Base-by-base conservation (phyloP, 2,888 invertebrate genomes). In the Parochlus steinenii region DNA sequence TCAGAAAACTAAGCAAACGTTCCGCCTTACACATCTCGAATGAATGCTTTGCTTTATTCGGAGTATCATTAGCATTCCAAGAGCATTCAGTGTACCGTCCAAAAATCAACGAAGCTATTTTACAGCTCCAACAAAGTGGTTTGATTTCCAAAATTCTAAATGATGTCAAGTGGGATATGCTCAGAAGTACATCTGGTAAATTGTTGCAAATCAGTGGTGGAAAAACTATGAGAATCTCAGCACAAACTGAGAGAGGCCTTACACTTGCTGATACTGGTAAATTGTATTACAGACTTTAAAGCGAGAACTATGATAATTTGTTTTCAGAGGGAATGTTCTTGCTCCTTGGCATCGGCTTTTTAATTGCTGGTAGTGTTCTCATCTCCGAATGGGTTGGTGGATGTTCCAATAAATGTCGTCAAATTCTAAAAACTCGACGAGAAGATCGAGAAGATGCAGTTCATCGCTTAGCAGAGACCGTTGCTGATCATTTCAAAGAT, bases 291-390 rank as follows among this genome's bases (percentile, higher is more conserved):
- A n/a, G n/a, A n/a, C n/a, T n/a, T n/a, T n/a, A n/a, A n/a, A n/a
- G n/a, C n/a, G n/a, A n/a, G n/a, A n/a, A n/a, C n/a, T n/a, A n/a
- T n/a, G n/a, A n/a, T n/a, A n/a, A n/a, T n/a, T n/a, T n/a, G n/a
- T n/a, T n/a, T n/a, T n/a, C n/a, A n/a, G 79, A 80, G 56, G 83
- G 83, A 7, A 82, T 81, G 77, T 82, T 81, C 48, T 54, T 82
- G 3, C 61, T 83, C 2, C 60, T 82, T 43, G 76, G 63, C 5
- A 67, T 71, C 26, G 83, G 83, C 0, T 75, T 76, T 48, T 48
- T 74, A 1, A 48, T 75, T 17, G 80, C 72, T 4, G 65, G 63
- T 0, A 57, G 68, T 3, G 68, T 71, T 4, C 55, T 81, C 7
- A 45, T 73, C 10, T 71, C 75, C 0, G 82, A 82, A 59, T 72